Conservation (phyloP, 2,888 invertebrate genomes). For the Nomada fucata region DNA sequence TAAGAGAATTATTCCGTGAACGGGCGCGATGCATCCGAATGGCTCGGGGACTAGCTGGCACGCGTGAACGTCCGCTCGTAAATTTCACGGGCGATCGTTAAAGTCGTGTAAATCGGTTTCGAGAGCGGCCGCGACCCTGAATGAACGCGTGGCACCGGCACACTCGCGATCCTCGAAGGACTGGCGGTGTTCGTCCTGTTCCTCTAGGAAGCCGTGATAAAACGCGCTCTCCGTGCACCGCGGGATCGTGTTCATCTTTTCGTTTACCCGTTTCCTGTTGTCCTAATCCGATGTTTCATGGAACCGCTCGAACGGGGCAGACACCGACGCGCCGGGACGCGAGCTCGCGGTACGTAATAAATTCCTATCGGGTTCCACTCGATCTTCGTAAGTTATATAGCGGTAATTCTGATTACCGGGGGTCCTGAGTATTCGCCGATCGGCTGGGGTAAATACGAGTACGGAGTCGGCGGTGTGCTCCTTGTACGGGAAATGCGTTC, state of each 20-base stretch:
- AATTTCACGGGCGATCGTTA: constrained; percentile 77
- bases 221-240: no score
- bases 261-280: background rate
- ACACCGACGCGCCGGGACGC: background rate
- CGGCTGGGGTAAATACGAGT: constrained; percentile 50
- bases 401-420: constrained; percentile 69
- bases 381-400: constrained; percentile 43
- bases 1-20: constrained; percentile 24
- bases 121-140: constrained; percentile 64
- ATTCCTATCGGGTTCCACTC: constrained; percentile 37
- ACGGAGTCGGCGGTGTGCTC: constrained; percentile 50
- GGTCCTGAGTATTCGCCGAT: constrained; percentile 52
- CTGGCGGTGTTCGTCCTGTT: constrained; percentile 19
- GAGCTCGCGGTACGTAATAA: constrained; percentile 38
- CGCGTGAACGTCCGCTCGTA: constrained; percentile 76
- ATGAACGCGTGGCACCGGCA: constrained; percentile 39
- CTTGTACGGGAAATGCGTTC: constrained; percentile 68
- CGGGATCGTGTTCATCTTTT: background rate
- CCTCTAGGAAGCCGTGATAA: constrained; percentile 15
- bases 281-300: background rate
- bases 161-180: background rate
- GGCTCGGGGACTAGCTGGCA: constrained; percentile 71
- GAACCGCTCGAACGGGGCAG: background rate
- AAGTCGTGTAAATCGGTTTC: constrained; percentile 79
- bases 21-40: constrained; percentile 35